These are phyloP conservation scores for Aporophyla lueneburgensis DNA, from an alignment of 2,888 invertebrate species.

Conservation along the genomic window DNA sequence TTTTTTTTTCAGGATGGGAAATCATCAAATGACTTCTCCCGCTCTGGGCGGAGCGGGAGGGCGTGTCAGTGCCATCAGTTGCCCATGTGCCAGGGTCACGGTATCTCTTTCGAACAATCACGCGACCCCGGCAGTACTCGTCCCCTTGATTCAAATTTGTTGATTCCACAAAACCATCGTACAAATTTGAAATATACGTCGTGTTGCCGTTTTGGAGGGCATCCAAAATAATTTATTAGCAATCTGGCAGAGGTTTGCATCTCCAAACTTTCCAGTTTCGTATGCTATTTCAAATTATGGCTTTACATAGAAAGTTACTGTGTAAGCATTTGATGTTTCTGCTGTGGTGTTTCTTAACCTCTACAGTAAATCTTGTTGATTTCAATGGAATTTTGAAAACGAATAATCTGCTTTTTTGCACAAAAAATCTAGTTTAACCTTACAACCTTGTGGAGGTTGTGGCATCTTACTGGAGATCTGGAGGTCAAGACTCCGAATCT, in stretches of 20 bases:
- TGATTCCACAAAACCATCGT: constrained; percentile 17
- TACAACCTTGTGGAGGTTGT: neutral
- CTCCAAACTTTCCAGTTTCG: constrained; percentile 49
- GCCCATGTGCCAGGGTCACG: too few species aligned
- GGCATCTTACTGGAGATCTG: neutral
- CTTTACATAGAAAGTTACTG: constrained; percentile 34
- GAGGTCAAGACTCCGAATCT: constrained; percentile 1
- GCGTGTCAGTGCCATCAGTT: too few species aligned
- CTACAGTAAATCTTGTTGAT: constrained; percentile 32
- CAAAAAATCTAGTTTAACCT: neutral
- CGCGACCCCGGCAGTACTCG: too few species aligned
- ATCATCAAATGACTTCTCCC: too few species aligned
- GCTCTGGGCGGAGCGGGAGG: too few species aligned
- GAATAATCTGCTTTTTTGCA: neutral
- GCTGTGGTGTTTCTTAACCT: neutral
- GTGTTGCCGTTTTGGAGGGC: constrained; percentile 48
- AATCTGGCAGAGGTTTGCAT: constrained; percentile 49
- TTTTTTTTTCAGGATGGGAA: too few species aligned
- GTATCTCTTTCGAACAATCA: too few species aligned
- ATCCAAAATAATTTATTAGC: constrained; percentile 65
- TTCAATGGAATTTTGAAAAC: constrained; percentile 4
- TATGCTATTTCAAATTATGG: constrained; percentile 47
- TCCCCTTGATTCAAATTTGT: constrained; percentile 29
- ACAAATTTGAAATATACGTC: constrained; percentile 48
- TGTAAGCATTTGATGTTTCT: constrained; percentile 24